Percentiles rank a stretch among this genome's conserved stretches.
Evolutionary conservation across 2,113 vertebrate species (phyloP).

Genomic region (Mormoops blainvillei): DNA sequence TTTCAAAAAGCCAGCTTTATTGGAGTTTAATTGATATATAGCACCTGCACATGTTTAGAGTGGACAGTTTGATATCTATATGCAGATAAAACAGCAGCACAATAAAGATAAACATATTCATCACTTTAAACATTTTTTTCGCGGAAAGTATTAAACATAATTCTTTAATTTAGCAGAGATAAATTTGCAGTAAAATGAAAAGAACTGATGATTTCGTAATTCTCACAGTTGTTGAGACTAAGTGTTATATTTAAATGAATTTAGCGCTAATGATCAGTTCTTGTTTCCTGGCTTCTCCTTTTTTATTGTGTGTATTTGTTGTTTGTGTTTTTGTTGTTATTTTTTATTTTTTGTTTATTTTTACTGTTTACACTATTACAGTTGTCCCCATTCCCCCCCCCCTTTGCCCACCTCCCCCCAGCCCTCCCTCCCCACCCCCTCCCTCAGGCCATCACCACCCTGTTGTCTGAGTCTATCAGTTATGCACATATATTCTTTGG

Average conservation of each 20-base stretch:
- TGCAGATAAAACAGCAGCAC: neutral
- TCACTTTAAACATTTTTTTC: too few relatives aligned
- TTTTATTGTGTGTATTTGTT: neutral
- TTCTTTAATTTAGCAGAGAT: conserved; percentile 31
- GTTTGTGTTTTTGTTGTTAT: too few relatives aligned
- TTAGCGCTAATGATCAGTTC: neutral
- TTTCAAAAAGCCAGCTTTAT: neutral
- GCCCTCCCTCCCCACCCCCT: too few relatives aligned
- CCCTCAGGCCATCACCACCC: too few relatives aligned
- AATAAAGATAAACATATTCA: neutral
- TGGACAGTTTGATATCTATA: neutral
- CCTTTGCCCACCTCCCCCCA: too few relatives aligned
- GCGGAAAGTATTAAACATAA: conserved; percentile 29
- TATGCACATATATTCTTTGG: too few relatives aligned
- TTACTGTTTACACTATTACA: too few relatives aligned
- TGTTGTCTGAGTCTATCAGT: too few relatives aligned
- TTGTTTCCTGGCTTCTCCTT: neutral
- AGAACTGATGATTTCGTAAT: neutral
- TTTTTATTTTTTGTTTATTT: too few relatives aligned
- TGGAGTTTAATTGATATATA: neutral
- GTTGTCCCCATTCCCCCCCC: too few relatives aligned
- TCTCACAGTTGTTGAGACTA: neutral
- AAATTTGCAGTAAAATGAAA: conserved; percentile 6
- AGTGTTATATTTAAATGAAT: conserved; percentile 17
- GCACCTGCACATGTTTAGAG: neutral